Base-by-base conservation (phyloP, 2,888 invertebrate species). In the Laspeyria flexula region DNA sequence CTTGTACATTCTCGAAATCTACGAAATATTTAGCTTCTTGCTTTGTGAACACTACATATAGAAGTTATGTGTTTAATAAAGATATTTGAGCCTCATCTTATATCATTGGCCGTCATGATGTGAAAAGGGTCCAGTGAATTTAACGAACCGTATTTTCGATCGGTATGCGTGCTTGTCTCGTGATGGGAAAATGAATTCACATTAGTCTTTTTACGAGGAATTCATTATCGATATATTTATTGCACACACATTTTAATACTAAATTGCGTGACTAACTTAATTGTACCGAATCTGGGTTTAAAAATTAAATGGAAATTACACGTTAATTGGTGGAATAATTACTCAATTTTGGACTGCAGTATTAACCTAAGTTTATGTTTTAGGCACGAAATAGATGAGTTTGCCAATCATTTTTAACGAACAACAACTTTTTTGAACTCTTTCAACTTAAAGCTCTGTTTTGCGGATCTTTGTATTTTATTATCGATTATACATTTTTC, bases 111-210 rank as follows among this genome's bases (percentile, higher is more conserved):
- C 50, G 60, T 64, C 57, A 48, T 37, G 12, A 45, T 51, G 65
- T 76, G 72, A 78, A 69, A 77, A 72, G 63, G 73, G 75, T 78
- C 51, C 33, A 46, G 46, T 50, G 60, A 73, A 49, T 71, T 68
- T 63, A 71, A 62, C 42, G 41, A 34, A 55, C 46, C 41, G 13
- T 43, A 1, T 25, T 7, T 25, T 25, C 49, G 34, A 40, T 52
- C 33, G 39, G 46, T 50, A 51, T 54, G 52, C 54, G 54, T 48
- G 51, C 43, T 41, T 21, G 38, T 41, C 35, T 10, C 43, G 29
- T 42, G 47, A 11, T 41, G 44, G 51, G 16, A 23, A 51, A 58
- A 57, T 58, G 53, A 57, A 69, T 65, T 62, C 44, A 43, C 25
- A 38, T 39, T 43, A 31, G 16, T 54, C 44, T 51, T 57, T 59